Percentiles rank a stretch among this genome's conserved stretches.
Evolutionary conservation across 2,888 invertebrate species (phyloP).

Genomic region (Sepiola atlantica): DNA sequence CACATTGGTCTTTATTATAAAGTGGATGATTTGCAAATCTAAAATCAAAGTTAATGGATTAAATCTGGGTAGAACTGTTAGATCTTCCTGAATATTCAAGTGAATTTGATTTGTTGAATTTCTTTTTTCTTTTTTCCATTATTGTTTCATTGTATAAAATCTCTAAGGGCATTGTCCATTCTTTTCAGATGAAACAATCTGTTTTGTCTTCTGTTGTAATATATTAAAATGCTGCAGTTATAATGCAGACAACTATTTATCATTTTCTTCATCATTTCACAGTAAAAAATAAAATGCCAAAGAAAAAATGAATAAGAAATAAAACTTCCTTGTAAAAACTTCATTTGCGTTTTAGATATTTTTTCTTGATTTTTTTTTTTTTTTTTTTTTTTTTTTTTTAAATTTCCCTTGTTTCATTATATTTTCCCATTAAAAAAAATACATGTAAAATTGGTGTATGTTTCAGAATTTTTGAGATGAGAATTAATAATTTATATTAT

Average conservation of each 20-base stretch:
- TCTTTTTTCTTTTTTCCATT: background rate
- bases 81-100: background rate
- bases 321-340: background rate
- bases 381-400: background rate
- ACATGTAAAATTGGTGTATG: background rate
- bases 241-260: constrained; percentile 20
- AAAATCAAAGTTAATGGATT: background rate
- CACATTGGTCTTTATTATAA: too few species aligned
- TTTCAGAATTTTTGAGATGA: background rate
- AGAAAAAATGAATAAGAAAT: background rate
- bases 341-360: background rate
- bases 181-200: background rate
- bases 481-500: too few species aligned
- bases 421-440: background rate
- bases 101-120: background rate
- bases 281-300: background rate
- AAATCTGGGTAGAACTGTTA: background rate
- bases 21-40: too few species aligned
- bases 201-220: constrained; percentile 19
- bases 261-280: background rate
- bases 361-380: background rate
- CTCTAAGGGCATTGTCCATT: background rate
- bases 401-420: background rate
- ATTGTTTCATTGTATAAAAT: background rate
- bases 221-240: background rate